These are phyloP conservation scores for Drosophila meridiana DNA, from an alignment of 2,888 invertebrate species.

Conservation along the genomic window DNA sequence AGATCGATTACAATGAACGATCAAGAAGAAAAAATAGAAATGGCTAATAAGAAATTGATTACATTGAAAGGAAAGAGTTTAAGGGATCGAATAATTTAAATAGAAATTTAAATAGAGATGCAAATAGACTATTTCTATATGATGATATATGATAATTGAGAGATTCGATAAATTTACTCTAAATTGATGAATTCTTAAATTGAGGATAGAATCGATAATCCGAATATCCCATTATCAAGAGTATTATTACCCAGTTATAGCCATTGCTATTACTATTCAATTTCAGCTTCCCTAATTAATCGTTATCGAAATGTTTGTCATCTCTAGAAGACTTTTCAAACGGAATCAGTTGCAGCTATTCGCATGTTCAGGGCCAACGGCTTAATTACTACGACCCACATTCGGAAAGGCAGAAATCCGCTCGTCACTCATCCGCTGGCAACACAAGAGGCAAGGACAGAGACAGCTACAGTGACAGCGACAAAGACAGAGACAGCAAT, in stretches of 20 bases:
- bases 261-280: neutral
- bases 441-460: constrained; percentile 36
- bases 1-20: neutral
- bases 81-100: too few relatives aligned
- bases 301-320: neutral
- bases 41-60: too few relatives aligned
- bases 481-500: constrained; percentile 34
- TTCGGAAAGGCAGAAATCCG: constrained; percentile 39
- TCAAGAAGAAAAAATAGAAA: too few relatives aligned
- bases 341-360: constrained; percentile 27
- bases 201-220: neutral
- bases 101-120: too few relatives aligned
- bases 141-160: neutral
- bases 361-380: constrained; percentile 46
- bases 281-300: neutral
- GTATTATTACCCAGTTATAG: neutral
- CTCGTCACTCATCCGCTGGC: constrained; percentile 49
- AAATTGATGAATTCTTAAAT: neutral
- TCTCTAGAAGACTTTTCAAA: neutral
- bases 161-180: neutral
- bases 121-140: too few relatives aligned
- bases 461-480: constrained; percentile 27
- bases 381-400: constrained; percentile 51
- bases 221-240: neutral
- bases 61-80: too few relatives aligned